Base-by-base conservation (phyloP, 2,113 vertebrate species). In the Eurypyga helias region DNA sequence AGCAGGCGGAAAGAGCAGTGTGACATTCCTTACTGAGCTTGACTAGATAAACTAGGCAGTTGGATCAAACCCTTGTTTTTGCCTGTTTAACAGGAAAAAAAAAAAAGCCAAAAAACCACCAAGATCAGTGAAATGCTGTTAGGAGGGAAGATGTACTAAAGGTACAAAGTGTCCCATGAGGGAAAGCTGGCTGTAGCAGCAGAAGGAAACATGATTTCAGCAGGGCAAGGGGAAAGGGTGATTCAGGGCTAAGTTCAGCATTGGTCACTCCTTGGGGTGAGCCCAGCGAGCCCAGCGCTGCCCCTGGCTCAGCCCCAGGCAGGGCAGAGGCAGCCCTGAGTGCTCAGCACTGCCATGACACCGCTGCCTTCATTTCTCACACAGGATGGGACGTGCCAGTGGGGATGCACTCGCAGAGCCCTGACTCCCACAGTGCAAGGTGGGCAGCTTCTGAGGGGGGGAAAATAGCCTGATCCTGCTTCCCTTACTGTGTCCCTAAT, bases 341-440 rank as follows among this genome's bases (percentile, higher is more conserved):
- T 31, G 38, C 31, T 75, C 28, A 29, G 31, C 20, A 17, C 60
- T 23, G n/a, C 34, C 65, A 57, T 15, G 17, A 45, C 3, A 4
- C 15, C 4, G 5, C 58, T 77, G 66, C 38, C 23, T 43, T 79
- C 0, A 0, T 29, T 57, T 62, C 38, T n/a, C 17, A 65, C 48
- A 28, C 18, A 36, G 36, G 6, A 26, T 41, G 46, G 41, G 57
- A 46, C 4, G 9, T 41, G 34, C 23, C 0, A 0, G 19, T 12
- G 14, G 6, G n/a, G n/a, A 65, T 17, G 34, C 43, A 52, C 20
- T 28, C 0, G 0, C 57, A 46, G 71, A 78, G 49, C 28, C 43
- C 64, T n/a, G 17, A 25, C 24, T 46, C 11, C 7, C 18, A 23
- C 49, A 43, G 29, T 10, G 13, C 43, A 45, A 51, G 18, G 48